These are phyloP conservation scores for Coenobita brevimanus DNA, from an alignment of 1,140 invertebrate genomes.

Conservation along the genomic window DNA sequence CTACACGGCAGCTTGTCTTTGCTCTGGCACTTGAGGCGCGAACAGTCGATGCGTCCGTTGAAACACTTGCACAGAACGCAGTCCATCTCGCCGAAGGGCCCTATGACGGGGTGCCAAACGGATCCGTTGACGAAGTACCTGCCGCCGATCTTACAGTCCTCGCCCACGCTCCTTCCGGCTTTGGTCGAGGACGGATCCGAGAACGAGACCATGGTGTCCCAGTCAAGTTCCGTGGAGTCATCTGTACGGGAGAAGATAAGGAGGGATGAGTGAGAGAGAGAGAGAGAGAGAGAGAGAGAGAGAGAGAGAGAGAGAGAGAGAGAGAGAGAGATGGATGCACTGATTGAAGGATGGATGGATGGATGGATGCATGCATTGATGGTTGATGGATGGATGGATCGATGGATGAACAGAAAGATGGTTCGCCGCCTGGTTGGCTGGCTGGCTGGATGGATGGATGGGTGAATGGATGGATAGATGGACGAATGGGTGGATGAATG, in stretches of 20 bases:
- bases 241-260: not conserved
- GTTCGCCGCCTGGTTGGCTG: no score
- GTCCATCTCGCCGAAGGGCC: constrained; percentile 72
- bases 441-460: no score
- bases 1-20: constrained; percentile 46
- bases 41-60: constrained; percentile 50
- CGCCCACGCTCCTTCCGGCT: not conserved
- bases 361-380: no score
- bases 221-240: constrained; percentile 49
- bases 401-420: no score
- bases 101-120: constrained; percentile 73
- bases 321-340: no score
- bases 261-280: not conserved
- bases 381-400: no score
- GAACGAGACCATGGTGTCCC: constrained; percentile 55
- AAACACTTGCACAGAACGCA: constrained; percentile 58
- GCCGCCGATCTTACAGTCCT: constrained; percentile 48
- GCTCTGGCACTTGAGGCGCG: constrained; percentile 49
- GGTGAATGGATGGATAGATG: no score
- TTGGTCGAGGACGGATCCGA: constrained; percentile 25
- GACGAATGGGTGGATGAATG: no score
- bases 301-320: not conserved
- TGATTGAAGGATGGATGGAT: no score
- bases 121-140: constrained; percentile 71
- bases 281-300: constrained; percentile 8